Conservation (phyloP, 2,113 vertebrate genomes). For the Phocoena sinus region DNA sequence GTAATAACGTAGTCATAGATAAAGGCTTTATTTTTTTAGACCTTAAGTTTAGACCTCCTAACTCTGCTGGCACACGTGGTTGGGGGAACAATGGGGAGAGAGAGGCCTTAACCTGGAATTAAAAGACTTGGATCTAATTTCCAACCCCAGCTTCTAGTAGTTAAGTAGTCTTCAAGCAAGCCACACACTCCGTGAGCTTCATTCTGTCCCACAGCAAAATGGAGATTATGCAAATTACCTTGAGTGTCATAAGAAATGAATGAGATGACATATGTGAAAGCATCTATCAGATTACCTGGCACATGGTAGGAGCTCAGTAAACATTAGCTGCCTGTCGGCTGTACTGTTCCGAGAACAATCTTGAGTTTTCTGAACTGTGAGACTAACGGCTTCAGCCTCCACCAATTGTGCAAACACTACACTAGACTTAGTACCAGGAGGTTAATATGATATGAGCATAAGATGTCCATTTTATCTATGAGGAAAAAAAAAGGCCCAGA, state of each 20-base stretch:
- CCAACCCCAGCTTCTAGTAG: background rate
- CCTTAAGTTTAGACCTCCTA: background rate
- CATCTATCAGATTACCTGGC: background rate
- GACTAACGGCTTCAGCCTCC: background rate
- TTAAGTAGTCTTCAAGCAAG: background rate
- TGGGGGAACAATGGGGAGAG: background rate
- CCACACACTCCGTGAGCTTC: background rate
- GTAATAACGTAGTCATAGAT: background rate
- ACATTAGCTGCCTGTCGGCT: background rate
- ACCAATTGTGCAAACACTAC: background rate
- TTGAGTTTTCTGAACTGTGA: background rate
- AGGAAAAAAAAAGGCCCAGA: background rate
- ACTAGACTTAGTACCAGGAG: background rate
- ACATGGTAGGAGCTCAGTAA: background rate
- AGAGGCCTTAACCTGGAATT: background rate
- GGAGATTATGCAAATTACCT: background rate
- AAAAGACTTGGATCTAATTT: background rate
- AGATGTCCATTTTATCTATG: background rate
- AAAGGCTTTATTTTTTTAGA: background rate
- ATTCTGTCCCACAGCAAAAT: background rate
- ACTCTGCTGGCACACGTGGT: background rate
- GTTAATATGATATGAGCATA: background rate
- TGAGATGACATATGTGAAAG: background rate
- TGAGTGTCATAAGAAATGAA: background rate
- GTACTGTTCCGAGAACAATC: background rate